Evolutionary conservation across 2,113 vertebrate species (phyloP).

Genomic region (Proteles cristata): DNA sequence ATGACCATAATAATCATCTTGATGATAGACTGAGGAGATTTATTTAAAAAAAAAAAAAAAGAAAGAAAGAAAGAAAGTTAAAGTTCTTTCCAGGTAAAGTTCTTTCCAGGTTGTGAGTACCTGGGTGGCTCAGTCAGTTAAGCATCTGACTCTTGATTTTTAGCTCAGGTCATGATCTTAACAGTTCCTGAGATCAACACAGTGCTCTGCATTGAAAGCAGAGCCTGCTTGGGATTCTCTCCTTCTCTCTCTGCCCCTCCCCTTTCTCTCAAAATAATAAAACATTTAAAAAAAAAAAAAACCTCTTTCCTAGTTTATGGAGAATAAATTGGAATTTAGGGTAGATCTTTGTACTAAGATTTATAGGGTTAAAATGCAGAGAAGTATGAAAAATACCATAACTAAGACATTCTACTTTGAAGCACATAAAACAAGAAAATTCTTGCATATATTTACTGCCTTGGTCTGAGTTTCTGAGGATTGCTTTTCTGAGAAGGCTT

Average conservation of each 20-base stretch:
- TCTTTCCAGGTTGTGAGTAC: background rate
- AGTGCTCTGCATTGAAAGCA: no score
- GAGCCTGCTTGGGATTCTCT: no score
- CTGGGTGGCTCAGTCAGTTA: no score
- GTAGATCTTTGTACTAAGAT: background rate
- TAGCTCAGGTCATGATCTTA: no score
- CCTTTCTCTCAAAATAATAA: no score
- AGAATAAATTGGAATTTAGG: background rate
- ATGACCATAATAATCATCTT: background rate
- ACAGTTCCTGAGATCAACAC: no score
- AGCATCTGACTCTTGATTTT: no score
- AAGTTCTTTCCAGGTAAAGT: background rate
- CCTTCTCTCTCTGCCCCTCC: no score
- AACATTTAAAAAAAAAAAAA: background rate
- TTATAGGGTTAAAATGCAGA: background rate
- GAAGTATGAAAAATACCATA: background rate
- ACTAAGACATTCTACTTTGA: background rate
- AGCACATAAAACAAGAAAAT: background rate
- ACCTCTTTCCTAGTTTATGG: background rate
- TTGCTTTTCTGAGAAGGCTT: background rate
- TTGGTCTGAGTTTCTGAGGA: background rate
- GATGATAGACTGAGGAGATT: background rate
- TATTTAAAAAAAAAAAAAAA: background rate
- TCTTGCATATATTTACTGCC: background rate
- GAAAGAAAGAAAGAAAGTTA: background rate